These are phyloP conservation scores for Numenius arquata DNA, from an alignment of 2,113 vertebrate species.

Conservation along the genomic window DNA sequence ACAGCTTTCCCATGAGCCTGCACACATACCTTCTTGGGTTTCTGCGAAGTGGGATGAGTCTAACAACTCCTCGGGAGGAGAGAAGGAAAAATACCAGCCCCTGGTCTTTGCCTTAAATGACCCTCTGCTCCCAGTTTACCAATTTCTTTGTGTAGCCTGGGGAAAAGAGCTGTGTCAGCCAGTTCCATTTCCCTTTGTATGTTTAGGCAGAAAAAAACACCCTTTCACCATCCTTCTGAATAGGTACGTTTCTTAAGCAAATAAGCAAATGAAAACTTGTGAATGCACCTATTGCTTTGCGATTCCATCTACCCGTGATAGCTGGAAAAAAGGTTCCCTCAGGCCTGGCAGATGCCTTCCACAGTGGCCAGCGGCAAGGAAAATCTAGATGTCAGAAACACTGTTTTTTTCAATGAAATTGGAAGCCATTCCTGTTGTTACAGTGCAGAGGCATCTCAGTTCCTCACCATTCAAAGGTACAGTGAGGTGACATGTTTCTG, in stretches of 20 bases:
- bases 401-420: background rate
- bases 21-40: constrained; percentile 19
- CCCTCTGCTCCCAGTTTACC: background rate
- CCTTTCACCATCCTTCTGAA: background rate
- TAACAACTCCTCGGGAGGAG: background rate
- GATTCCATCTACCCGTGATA: background rate
- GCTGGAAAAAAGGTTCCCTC: background rate
- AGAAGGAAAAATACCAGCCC: background rate
- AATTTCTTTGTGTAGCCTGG: background rate
- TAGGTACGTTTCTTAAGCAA: background rate
- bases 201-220: background rate
- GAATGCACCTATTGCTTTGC: accelerated
- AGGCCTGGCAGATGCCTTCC: background rate
- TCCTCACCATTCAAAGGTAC: background rate
- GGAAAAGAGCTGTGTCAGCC: background rate
- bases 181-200: background rate
- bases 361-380: background rate
- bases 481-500: background rate
- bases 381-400: background rate
- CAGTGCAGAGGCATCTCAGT: background rate
- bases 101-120: constrained; percentile 31
- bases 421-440: background rate
- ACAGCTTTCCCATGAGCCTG: constrained; percentile 43
- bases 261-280: background rate
- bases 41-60: background rate